phyloP scores from a whole-genome alignment of 2,888 invertebrate genomes.

The Keiferia lycopersicella region DNA sequence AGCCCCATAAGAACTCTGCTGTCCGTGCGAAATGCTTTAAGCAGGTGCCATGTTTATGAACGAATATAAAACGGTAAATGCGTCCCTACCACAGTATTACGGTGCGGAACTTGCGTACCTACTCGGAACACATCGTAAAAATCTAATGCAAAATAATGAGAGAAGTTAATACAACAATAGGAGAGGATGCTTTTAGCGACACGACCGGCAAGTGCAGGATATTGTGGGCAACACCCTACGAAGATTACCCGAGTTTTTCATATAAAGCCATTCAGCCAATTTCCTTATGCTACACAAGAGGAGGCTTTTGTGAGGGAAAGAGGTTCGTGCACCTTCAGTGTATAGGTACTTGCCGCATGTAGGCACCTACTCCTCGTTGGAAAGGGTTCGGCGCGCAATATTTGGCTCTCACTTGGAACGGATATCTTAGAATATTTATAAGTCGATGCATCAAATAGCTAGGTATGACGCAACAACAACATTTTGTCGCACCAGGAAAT shows the following conservation, averaged over 20 bases:
- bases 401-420: slow-evolving; percentile 58
- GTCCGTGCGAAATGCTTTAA: slow-evolving; percentile 62
- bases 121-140: slow-evolving; percentile 12
- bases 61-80: slow-evolving; percentile 54
- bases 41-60: slow-evolving; percentile 59
- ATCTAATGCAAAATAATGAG: slow-evolving; percentile 23
- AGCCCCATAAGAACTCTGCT: slow-evolving; percentile 52
- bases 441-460: slow-evolving; percentile 59
- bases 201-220: slow-evolving; percentile 66
- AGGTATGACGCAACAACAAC: slow-evolving; percentile 29
- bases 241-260: slow-evolving; percentile 78
- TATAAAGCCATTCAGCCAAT: slow-evolving; percentile 80
- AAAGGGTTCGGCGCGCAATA: slow-evolving; percentile 61
- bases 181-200: slow-evolving; percentile 51
- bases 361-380: slow-evolving; percentile 52
- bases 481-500: too few species aligned
- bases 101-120: slow-evolving; percentile 21
- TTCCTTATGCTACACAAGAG: slow-evolving; percentile 77
- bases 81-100: slow-evolving; percentile 31
- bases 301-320: slow-evolving; percentile 76
- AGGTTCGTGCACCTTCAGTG: slow-evolving; percentile 74
- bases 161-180: slow-evolving; percentile 53
- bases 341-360: slow-evolving; percentile 56
- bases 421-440: slow-evolving; percentile 64
- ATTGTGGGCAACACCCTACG: slow-evolving; percentile 68